These are phyloP conservation scores for Adoxophyes honmai DNA, from an alignment of 1,140 invertebrate genomes.

Conservation along the genomic window DNA sequence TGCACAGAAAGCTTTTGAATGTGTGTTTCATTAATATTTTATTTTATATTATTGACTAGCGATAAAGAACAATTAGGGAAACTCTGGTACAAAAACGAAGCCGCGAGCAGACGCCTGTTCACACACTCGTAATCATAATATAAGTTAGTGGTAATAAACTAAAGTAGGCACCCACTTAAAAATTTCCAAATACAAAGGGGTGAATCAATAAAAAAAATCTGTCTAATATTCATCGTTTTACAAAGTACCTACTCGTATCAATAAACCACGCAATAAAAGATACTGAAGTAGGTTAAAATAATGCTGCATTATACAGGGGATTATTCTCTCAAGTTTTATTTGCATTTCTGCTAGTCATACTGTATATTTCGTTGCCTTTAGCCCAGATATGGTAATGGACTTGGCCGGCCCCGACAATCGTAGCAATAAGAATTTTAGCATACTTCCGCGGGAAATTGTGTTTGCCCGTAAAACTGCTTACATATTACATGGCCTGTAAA, in stretches of 20 bases:
- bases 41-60: too few relatives aligned
- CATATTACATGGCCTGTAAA: slow-evolving; percentile 26
- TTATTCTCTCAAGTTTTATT: slow-evolving; percentile 15
- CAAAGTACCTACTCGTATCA: neutral
- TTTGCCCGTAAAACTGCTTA: slow-evolving; percentile 26
- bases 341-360: slow-evolving; percentile 20
- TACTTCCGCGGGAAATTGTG: slow-evolving; percentile 41
- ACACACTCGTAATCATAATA: too few relatives aligned
- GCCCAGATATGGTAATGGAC: slow-evolving; percentile 46
- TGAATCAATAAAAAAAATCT: too few relatives aligned
- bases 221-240: too few relatives aligned
- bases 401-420: slow-evolving; percentile 34
- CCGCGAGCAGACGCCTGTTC: too few relatives aligned
- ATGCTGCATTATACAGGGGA: slow-evolving; percentile 2
- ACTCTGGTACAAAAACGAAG: too few relatives aligned
- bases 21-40: too few relatives aligned
- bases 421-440: slow-evolving; percentile 36
- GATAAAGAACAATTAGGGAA: too few relatives aligned
- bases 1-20: too few relatives aligned
- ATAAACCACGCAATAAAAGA: neutral
- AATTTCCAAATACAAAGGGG: too few relatives aligned
- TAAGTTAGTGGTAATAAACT: too few relatives aligned
- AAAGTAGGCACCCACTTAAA: too few relatives aligned
- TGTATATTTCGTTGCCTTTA: slow-evolving; percentile 19
- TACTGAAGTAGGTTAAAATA: slow-evolving; percentile 4